Base-by-base conservation (phyloP, 92 coral and sea anemone genomes). In the Siderastrea radians region DNA sequence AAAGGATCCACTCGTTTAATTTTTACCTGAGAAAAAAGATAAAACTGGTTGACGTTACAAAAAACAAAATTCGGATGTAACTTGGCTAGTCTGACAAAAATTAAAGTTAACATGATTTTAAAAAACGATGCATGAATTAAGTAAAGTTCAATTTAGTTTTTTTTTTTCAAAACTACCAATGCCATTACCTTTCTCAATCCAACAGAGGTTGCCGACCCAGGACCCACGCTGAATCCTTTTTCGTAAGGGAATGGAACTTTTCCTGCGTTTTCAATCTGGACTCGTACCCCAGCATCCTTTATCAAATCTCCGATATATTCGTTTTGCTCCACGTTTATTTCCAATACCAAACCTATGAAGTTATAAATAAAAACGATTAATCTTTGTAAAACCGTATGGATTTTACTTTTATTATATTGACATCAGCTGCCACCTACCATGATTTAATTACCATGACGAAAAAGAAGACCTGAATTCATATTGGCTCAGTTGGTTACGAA, bases 211-310 rank as follows among this genome's bases (percentile, higher is more conserved):
- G 87, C 71, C 2, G 71, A 74, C 59, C 92, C 92, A 58, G 92
- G 84, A 9, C 75, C 67, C 51, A 89, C 79, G 72, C 92, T 89
- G 45, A 89, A 64, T 26, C 92, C 92, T 49, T 84, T 85, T 9
- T 89, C 92, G 68, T 66, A 63, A 84, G 92, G 92, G 68, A 84
- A 89, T 13, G 90, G 92, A 83, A 84, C 85, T 10, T 66, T 81
- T 75, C 87, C 81, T 12, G 44, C 84, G 45, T 57, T 71, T 55
- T 53, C 63, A 69, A 89, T 71, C 10, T 76, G 62, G n/a, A 89
- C 92, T 26, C 90, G 75, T 60, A 89, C 77, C 2, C 92, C 92
- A 52, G 92, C 83, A 53, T 74, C 70, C 67, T 63, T 50, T 2
- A 84, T 59, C 44, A 89, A 43, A 47, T 77, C 72, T 38, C 92